These are phyloP conservation scores for Hemicentrotus pulcherrimus DNA, from an alignment of 35 echinoderm and acorn worm genomes.

Conservation along the genomic window DNA sequence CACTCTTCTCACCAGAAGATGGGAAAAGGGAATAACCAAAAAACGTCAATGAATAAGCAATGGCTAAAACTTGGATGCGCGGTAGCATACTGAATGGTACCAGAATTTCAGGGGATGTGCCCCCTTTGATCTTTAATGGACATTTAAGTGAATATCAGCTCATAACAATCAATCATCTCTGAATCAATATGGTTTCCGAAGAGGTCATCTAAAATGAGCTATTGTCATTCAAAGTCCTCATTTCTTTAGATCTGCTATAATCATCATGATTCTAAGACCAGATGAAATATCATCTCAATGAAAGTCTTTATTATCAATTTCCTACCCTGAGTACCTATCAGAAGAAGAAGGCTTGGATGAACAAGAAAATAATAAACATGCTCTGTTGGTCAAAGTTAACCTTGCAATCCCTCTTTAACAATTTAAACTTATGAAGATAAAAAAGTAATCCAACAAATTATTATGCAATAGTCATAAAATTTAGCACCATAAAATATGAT, in stretches of 20 bases:
- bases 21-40: neutral
- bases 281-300: neutral
- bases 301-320: neutral
- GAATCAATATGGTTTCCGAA: neutral
- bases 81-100: neutral
- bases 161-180: neutral
- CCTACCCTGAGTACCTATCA: neutral
- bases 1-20: neutral
- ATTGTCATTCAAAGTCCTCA: neutral
- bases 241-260: neutral
- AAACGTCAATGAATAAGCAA: neutral
- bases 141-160: neutral
- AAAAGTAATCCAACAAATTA: too few relatives aligned
- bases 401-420: too few relatives aligned
- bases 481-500: too few relatives aligned
- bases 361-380: too few relatives aligned
- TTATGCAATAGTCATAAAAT: too few relatives aligned
- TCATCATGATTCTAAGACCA: conserved; percentile 2
- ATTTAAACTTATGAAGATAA: too few relatives aligned
- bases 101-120: neutral
- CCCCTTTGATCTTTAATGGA: neutral
- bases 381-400: too few relatives aligned
- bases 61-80: neutral
- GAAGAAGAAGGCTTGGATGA: too few relatives aligned
- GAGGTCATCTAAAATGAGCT: neutral